Evolutionary conservation across 1,140 invertebrate genomes (phyloP), one percentile per base, ranked within the genome.

Genomic region (Bombus huntii): DNA sequence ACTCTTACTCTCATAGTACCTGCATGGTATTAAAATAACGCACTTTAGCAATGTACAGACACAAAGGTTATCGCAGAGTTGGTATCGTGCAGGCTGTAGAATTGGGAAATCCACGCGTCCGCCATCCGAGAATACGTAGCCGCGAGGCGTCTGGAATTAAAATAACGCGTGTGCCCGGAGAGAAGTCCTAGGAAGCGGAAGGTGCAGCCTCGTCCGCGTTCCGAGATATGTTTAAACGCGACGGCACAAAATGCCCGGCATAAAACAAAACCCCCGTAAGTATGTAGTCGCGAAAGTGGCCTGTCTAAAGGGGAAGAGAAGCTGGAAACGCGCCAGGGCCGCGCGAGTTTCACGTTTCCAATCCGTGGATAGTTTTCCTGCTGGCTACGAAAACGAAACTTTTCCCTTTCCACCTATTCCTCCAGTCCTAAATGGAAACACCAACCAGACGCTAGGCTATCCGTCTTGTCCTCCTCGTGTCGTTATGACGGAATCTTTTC

Each of bases 231-330:
- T 82, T 89, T 89, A 89, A 85, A 89, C 84, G 53, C 75, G 65
- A 57, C 73, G 73, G 65, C 8, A 80, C 71, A 82, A 76, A 89
- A 82, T 44, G 62, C 57, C 59, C 28, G 34, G 79, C 73, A 89
- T 89, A 89, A 89, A 89, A 89, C 88, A 89, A 87, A 89, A 89
- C 78, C 76, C 15, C 25, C 84, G 66, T 89, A 89, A 89, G 85
- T 80, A 83, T 81, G 88, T 89, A 78, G 87, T 34, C 31, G 6
- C 31, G n/a, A 66, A 18, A 66, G 65, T 25, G 59, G 25, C 83
- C 57, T 87, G 84, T 86, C 88, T 34, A 53, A 74, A 18, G 70
- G 66, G 62, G 34, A 62, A 53, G 75, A 66, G 72, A 78, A 85
- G 85, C 81, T 89, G 88, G 88, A 89, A 77, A 72, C 84, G 72